phyloP scores from a whole-genome alignment of 2,888 invertebrate species.

The Lasioglossum vierecki region DNA sequence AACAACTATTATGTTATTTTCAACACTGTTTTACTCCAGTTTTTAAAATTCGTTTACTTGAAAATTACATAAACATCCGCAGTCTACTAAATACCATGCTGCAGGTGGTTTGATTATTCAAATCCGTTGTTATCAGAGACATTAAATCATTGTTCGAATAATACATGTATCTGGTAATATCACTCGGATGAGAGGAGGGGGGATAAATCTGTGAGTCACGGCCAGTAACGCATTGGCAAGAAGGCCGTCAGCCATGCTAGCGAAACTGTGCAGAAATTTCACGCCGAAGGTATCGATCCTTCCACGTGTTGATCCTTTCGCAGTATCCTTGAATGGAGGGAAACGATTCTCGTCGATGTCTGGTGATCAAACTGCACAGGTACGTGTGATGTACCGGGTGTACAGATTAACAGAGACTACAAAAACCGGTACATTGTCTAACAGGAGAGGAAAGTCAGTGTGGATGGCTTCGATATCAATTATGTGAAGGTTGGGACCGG shows the following conservation, averaged over 20 bases:
- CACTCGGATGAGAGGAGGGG: too few relatives aligned
- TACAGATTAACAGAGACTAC: not conserved
- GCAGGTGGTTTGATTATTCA: too few relatives aligned
- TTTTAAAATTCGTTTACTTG: too few relatives aligned
- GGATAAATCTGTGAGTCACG: not conserved
- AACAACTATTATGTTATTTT: too few relatives aligned
- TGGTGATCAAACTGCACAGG: not conserved
- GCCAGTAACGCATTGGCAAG: not conserved
- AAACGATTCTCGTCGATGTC: not conserved
- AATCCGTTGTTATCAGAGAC: not conserved
- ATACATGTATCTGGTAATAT: too few relatives aligned
- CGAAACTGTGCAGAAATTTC: not conserved
- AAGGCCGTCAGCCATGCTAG: constrained; percentile 5
- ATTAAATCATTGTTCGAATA: not conserved
- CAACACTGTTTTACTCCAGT: too few relatives aligned
- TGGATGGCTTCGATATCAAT: constrained; percentile 87
- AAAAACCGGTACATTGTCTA: constrained; percentile 58
- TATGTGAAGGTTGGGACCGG: constrained; percentile 86
- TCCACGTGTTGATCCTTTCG: too few relatives aligned
- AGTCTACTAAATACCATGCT: too few relatives aligned
- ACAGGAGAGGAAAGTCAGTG: constrained; percentile 88
- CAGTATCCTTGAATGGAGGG: not conserved
- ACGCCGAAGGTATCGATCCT: not conserved
- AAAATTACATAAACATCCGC: too few relatives aligned
- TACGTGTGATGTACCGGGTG: not conserved